A percentile compares a stretch with the other conserved stretches of the same genome.
Conservation (phyloP, 2,797 vertebrate genomes). For the Sparidentex hasta region DNA sequence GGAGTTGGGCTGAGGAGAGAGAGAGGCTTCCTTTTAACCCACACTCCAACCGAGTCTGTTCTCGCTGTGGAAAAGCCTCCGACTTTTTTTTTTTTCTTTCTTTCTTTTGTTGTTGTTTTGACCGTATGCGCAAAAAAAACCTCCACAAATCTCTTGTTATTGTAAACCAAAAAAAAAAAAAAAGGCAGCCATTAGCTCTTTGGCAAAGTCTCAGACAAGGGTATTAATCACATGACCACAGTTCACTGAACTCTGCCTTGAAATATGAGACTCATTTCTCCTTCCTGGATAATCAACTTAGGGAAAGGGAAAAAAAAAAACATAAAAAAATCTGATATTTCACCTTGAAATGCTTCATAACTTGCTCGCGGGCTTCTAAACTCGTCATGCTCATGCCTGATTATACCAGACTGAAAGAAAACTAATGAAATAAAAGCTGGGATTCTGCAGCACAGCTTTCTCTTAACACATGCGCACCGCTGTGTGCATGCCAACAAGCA, state of each 20-base stretch:
- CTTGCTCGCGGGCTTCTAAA: conserved; percentile 59
- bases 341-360: conserved; percentile 75
- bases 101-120: conserved; percentile 57
- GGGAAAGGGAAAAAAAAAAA: background rate
- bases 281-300: conserved; percentile 75
- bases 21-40: conserved; percentile 71
- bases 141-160: conserved; percentile 57
- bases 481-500: conserved; percentile 51
- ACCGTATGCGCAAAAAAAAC: conserved; percentile 38
- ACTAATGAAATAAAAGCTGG: conserved; percentile 64
- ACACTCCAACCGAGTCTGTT: conserved; percentile 62
- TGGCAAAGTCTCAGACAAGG: conserved; percentile 69
- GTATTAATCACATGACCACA: conserved; percentile 80
- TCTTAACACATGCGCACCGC: conserved; percentile 45
- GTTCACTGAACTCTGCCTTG: conserved; percentile 76
- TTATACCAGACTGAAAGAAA: conserved; percentile 61
- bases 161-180: conserved; percentile 38
- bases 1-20: conserved; percentile 65
- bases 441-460: conserved; percentile 52
- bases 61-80: conserved; percentile 49
- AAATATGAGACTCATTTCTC: conserved; percentile 77
- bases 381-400: conserved; percentile 51
- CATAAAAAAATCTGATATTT: conserved; percentile 64
- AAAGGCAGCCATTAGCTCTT: conserved; percentile 62
- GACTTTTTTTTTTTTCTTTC: conserved; percentile 17